These are phyloP conservation scores for Maconellicoccus hirsutus DNA, from an alignment of 1,140 invertebrate species.

Conservation along the genomic window DNA sequence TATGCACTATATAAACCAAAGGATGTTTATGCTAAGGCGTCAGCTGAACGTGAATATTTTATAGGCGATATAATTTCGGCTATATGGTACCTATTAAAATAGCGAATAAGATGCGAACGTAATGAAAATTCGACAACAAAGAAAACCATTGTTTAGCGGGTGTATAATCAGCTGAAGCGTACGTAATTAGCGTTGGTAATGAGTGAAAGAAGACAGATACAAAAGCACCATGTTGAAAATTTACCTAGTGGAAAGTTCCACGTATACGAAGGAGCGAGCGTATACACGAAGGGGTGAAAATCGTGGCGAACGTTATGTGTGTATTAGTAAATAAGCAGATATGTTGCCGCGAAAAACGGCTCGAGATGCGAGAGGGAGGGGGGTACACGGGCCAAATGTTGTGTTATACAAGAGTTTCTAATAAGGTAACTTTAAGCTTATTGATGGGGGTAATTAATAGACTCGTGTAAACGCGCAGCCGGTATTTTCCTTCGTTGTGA, in stretches of 20 bases:
- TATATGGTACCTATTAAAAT: no score
- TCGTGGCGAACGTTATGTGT: no score
- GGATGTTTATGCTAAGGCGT: no score
- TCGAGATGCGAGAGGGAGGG: not conserved
- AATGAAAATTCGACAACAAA: not conserved
- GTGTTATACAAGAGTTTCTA: not conserved
- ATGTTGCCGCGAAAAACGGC: no score
- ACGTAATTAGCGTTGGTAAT: not conserved
- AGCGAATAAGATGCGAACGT: no score
- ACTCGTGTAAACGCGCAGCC: not conserved
- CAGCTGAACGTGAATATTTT: no score
- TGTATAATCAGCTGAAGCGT: not conserved
- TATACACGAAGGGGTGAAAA: no score
- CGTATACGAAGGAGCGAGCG: no score
- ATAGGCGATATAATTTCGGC: no score
- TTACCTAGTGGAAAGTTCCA: not conserved
- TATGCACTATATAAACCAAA: no score
- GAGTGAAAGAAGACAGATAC: not conserved
- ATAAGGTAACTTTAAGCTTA: not conserved
- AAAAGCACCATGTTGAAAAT: not conserved
- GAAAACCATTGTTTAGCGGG: not conserved
- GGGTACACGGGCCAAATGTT: not conserved
- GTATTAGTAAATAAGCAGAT: no score
- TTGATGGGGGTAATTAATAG: constrained; percentile 6
- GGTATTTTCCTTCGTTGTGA: no score